Evolutionary conservation across 2,113 vertebrate species (phyloP).

Genomic region (Ptychochromis oligacanthus): DNA sequence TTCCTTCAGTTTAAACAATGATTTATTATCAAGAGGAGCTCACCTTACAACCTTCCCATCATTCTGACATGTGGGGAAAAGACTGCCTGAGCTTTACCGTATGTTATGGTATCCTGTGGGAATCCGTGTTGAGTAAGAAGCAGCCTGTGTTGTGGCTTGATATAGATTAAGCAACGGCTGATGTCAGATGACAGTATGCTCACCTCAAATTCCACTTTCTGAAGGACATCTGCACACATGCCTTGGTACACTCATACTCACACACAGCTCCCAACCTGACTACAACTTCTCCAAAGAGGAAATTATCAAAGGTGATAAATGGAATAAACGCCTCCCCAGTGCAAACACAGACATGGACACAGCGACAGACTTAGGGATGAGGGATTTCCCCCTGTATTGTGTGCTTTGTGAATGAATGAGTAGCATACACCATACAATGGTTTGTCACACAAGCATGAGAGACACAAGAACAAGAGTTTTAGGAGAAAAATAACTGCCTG

Average conservation of each 20-base stretch:
- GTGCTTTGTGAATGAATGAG: slow-evolving; percentile 68
- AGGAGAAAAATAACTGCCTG: slow-evolving; percentile 3
- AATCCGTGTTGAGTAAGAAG: slow-evolving; percentile 39
- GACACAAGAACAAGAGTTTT: slow-evolving; percentile 49
- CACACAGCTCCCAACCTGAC: neutral
- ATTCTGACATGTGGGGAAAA: slow-evolving; percentile 36
- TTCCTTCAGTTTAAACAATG: slow-evolving; percentile 39
- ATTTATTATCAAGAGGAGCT: slow-evolving; percentile 23
- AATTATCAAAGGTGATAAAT: slow-evolving; percentile 1
- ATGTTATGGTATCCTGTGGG: slow-evolving; percentile 52
- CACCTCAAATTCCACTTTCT: slow-evolving; percentile 52
- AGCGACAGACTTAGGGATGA: slow-evolving; percentile 15
- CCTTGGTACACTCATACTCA: neutral
- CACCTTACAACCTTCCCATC: neutral
- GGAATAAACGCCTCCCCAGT: neutral
- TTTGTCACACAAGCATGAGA: slow-evolving; percentile 33
- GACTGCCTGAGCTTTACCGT: slow-evolving; percentile 19
- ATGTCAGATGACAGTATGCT: slow-evolving; percentile 40
- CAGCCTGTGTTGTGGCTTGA: slow-evolving; percentile 49
- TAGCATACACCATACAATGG: slow-evolving; percentile 65
- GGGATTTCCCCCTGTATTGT: slow-evolving; percentile 55
- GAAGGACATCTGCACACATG: slow-evolving; percentile 13
- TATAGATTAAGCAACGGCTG: slow-evolving; percentile 54
- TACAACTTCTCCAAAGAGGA: neutral
- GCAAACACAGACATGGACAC: slow-evolving; percentile 31